Evolutionary conservation across 1,140 invertebrate species (phyloP), one percentile per base, ranked within the genome.

Genomic region (Trichonephila clavipes): DNA sequence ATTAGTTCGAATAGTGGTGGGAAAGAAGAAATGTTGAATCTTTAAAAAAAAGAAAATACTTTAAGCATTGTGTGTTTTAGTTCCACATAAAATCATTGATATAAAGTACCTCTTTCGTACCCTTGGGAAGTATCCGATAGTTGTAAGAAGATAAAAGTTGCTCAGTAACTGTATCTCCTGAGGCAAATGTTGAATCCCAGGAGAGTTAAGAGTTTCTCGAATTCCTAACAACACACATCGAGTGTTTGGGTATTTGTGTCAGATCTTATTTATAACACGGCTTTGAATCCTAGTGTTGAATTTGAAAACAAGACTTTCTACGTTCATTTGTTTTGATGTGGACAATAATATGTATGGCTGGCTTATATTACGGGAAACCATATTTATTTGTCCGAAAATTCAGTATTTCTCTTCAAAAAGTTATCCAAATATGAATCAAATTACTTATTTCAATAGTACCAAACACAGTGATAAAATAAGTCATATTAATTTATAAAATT

Each of bases 121-220:
- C 21, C 66, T 21, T 12, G n/a, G n/a, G n/a, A 69, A 69, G 12
- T 69, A 69, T 69, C 66, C n/a, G 10, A 24, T 64, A 64, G 21
- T 21, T 64, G 18, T 69, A 69, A 69, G 66, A 24, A 69, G 66
- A 69, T 69, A 69, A 69, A 69, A 69, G 66, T 69, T 69, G n/a
- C 21, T 69, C 66, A 19, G n/a, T 69, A 21, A 10, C 66, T 24
- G n/a, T n/a, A 69, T 24, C n/a, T 69, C 66, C 19, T 24, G n/a
- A 8, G 66, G n/a, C 10, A 5, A 2, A 24, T 21, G n/a, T 24
- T 69, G 66, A 10, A 8, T 69, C 10, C 12, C n/a, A 24, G 66
- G 51, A 69, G 66, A 24, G 21, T 21, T 69, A 69, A 10, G n/a
- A 24, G n/a, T n/a, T 69, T 69, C 21, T 69, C 21, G 2, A 69